Conservation (phyloP, 2,797 vertebrate species). For the Pipistrellus kuhlii region DNA sequence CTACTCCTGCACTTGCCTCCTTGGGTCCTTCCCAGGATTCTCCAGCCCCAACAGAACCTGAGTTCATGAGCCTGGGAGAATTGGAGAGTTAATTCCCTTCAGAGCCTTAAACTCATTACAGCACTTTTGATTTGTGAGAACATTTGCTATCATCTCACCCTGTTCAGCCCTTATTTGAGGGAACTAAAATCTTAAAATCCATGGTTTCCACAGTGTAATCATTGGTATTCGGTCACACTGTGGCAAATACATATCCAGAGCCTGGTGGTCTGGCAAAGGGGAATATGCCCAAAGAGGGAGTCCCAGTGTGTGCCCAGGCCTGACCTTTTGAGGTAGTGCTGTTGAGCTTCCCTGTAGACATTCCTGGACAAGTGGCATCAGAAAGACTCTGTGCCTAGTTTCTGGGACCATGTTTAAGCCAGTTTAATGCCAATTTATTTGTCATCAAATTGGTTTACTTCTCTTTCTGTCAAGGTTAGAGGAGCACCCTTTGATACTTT, state of each 20-base stretch:
- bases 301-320: neutral
- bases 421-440: neutral
- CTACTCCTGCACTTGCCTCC: neutral
- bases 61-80: neutral
- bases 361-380: neutral
- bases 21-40: neutral
- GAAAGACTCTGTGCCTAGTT: neutral
- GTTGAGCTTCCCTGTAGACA: neutral
- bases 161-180: neutral
- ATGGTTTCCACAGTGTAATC: conserved; percentile 10
- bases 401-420: conserved; percentile 4
- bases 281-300: neutral
- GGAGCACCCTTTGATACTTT: conserved; percentile 5
- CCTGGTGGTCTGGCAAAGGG: neutral
- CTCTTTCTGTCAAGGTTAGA: neutral
- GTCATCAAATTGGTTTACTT: conserved; percentile 14
- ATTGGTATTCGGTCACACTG: neutral
- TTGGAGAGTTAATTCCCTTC: neutral
- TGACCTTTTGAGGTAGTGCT: neutral
- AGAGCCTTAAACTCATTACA: neutral
- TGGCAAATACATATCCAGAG: neutral
- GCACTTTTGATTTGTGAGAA: conserved; percentile 55
- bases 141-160: neutral
- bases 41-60: neutral
- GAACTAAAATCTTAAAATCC: conserved; percentile 30